phyloP scores from a whole-genome alignment of 1,140 invertebrate species.

The Caenorhabditis inopinata region DNA sequence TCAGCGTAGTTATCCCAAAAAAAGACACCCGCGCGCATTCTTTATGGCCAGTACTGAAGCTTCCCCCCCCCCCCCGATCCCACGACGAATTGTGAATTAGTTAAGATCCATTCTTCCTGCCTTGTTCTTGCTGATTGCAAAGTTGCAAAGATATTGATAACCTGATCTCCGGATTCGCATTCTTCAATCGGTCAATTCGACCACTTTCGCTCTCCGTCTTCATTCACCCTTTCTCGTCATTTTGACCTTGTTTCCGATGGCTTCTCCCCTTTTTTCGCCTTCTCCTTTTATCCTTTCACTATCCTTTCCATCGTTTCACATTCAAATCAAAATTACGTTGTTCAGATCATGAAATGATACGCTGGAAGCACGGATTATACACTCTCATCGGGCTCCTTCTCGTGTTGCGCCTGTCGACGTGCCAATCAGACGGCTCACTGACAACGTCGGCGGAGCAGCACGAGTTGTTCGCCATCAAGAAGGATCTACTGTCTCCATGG shows the following conservation, averaged over 20 bases:
- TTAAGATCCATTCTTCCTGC: too few species aligned
- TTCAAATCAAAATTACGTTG: neutral
- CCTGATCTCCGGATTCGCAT: neutral
- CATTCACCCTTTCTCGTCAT: slow-evolving; percentile 9
- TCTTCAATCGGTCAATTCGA: neutral
- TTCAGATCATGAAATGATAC: slow-evolving; percentile 28
- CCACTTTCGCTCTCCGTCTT: neutral
- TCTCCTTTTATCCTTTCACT: neutral
- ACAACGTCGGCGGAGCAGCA: slow-evolving; percentile 25
- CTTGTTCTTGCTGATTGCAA: neutral
- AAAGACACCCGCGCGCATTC: too few species aligned
- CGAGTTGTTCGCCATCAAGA: slow-evolving; percentile 30
- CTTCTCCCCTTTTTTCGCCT: neutral
- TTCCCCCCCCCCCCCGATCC: too few species aligned
- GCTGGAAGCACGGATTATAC: slow-evolving; percentile 4
- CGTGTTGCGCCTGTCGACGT: slow-evolving; percentile 2
- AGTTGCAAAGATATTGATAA: neutral
- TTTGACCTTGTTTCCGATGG: slow-evolving; percentile 25
- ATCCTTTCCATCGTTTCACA: neutral
- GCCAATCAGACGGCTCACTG: slow-evolving; percentile 19
- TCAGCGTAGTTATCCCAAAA: too few species aligned
- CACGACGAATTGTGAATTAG: too few species aligned
- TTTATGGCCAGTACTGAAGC: too few species aligned
- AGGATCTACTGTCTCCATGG: slow-evolving; percentile 7
- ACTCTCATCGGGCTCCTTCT: neutral